Conservation (phyloP, 1,140 invertebrate species). For the Drosophila melanica region DNA sequence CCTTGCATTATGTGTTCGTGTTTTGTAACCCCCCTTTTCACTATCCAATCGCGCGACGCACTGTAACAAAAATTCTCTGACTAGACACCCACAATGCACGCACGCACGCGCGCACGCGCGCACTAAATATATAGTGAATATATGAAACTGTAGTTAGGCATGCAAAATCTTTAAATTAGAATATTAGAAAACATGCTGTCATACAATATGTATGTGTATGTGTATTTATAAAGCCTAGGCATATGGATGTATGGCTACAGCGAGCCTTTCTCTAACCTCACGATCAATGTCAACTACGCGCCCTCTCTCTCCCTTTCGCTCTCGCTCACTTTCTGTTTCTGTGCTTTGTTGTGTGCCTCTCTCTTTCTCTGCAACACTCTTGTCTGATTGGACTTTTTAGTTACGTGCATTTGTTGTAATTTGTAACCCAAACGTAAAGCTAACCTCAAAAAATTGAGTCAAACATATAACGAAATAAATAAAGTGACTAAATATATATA, state of each 20-base stretch:
- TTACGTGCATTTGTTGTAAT: conserved; percentile 39
- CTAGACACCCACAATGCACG: conserved; percentile 2
- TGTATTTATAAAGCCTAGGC: neutral
- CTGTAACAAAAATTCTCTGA: neutral
- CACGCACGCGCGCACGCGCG: conserved; percentile 1
- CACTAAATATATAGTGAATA: neutral
- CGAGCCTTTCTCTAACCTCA: neutral
- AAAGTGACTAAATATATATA: conserved; percentile 27
- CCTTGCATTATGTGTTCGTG: neutral
- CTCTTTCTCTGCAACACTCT: conserved; percentile 13
- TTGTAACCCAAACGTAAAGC: conserved; percentile 37
- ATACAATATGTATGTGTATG: neutral
- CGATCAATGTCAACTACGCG: neutral
- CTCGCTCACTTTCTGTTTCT: neutral
- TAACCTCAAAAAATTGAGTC: conserved; percentile 42
- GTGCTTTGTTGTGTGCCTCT: conserved; percentile 3
- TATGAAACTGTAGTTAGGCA: conserved; percentile 8
- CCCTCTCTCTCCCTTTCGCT: neutral
- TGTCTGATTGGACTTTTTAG: conserved; percentile 17
- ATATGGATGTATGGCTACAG: neutral
- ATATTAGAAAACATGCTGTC: neutral
- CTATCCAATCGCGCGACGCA: neutral
- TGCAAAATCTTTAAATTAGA: neutral
- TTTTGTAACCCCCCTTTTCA: neutral
- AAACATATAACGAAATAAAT: conserved; percentile 25